phyloP scores from a whole-genome alignment of 2,113 vertebrate species.

The Pedetes capensis region DNA sequence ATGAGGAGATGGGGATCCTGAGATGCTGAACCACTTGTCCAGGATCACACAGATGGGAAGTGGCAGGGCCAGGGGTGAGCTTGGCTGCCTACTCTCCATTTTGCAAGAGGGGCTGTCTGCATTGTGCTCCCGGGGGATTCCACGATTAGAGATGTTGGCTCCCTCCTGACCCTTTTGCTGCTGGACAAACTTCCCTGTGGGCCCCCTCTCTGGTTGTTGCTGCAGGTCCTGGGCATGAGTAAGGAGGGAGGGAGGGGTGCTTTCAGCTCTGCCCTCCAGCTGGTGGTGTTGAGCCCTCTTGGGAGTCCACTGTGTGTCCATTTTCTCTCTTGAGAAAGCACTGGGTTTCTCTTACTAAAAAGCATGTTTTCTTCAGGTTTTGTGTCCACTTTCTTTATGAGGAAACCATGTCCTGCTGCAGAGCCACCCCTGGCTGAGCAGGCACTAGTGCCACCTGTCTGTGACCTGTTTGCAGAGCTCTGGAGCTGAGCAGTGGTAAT shows the following conservation, averaged over 20 bases:
- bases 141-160: background rate
- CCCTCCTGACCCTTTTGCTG: background rate
- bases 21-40: background rate
- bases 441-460: background rate
- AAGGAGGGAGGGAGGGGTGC: background rate
- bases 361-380: background rate
- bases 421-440: background rate
- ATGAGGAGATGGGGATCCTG: background rate
- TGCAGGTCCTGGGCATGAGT: too few species aligned
- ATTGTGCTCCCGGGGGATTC: background rate
- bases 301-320: too few species aligned
- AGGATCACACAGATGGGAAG: background rate
- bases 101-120: background rate
- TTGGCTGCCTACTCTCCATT: too few species aligned
- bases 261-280: background rate
- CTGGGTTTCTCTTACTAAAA: background rate
- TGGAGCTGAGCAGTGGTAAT: conserved; percentile 52
- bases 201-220: background rate
- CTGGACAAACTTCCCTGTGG: background rate
- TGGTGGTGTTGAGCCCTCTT: background rate
- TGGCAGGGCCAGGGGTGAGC: background rate
- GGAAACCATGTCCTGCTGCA: background rate
- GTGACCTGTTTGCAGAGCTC: conserved; percentile 48
- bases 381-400: fast-evolving
- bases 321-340: background rate